Conservation (phyloP, 2,888 invertebrate genomes). For the Nephrotoma guestfalica region DNA sequence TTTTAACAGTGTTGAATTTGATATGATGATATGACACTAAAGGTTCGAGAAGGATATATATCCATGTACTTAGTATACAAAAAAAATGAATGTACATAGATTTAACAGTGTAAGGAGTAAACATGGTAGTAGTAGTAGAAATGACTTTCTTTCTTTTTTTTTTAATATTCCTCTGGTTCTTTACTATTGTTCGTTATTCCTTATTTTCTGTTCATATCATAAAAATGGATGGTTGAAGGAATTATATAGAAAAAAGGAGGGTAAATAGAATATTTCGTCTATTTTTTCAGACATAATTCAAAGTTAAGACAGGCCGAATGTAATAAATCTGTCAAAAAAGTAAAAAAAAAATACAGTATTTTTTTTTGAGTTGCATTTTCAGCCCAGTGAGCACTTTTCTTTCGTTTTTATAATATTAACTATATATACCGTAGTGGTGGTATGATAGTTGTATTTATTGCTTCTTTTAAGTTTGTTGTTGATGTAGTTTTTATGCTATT, state of each 20-base stretch:
- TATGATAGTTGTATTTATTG: not conserved
- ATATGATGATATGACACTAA: not conserved
- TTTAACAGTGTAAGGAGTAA: not conserved
- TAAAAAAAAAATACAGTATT: not conserved
- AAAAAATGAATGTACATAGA: not conserved
- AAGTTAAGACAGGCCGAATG: slow-evolving; percentile 17
- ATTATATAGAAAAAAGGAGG: slow-evolving; percentile 5
- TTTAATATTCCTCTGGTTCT: not conserved
- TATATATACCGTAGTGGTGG: not conserved
- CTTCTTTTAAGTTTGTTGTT: not conserved
- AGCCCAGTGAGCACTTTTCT: slow-evolving; percentile 1
- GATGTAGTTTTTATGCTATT: not conserved
- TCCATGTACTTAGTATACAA: not conserved
- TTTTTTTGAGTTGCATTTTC: slow-evolving; percentile 3
- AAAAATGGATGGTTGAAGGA: slow-evolving; percentile 2
- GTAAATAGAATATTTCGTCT: slow-evolving; percentile 15
- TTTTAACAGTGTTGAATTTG: slow-evolving; percentile 1
- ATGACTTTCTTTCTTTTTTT: slow-evolving; percentile 3
- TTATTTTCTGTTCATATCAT: slow-evolving; percentile 1
- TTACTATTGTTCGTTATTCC: not conserved
- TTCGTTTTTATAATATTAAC: not conserved
- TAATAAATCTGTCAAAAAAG: slow-evolving; percentile 18
- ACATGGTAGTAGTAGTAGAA: not conserved
- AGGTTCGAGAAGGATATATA: not conserved
- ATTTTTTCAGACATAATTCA: slow-evolving; percentile 17